Conservation (phyloP, 1,140 invertebrate genomes). For the Trachelipus rathkii region DNA sequence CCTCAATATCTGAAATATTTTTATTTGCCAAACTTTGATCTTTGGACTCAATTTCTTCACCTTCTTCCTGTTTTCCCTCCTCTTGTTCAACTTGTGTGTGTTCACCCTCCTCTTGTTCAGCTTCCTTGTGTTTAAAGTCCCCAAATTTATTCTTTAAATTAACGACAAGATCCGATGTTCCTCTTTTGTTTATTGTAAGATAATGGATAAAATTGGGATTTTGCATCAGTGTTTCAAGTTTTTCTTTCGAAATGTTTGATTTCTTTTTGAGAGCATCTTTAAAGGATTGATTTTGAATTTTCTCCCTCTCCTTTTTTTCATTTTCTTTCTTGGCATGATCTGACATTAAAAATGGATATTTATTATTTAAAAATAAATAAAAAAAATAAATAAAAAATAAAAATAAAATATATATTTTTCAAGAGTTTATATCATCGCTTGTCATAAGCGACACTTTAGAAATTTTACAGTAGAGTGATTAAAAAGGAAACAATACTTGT, state of each 20-base stretch:
- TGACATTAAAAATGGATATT: not conserved
- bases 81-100: too few species aligned
- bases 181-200: slow-evolving; percentile 12
- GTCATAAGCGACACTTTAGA: too few species aligned
- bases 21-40: slow-evolving; percentile 11
- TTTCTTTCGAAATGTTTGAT: not conserved
- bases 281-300: not conserved
- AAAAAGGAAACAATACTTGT: too few species aligned
- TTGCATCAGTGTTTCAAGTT: not conserved
- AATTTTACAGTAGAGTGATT: too few species aligned
- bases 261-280: not conserved
- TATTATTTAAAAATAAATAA: slow-evolving; percentile 1
- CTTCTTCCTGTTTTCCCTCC: too few species aligned
- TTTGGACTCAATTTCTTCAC: not conserved
- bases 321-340: slow-evolving; percentile 12
- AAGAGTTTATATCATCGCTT: too few species aligned
- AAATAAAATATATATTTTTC: too few species aligned
- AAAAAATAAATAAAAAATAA: not conserved
- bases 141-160: not conserved
- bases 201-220: slow-evolving; percentile 21
- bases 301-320: not conserved
- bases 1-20: slow-evolving; percentile 24
- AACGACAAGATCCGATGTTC: not conserved
- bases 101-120: too few species aligned
- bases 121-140: not conserved